Conservation (phyloP, 1,140 invertebrate species). For the Dreissena polymorpha region DNA sequence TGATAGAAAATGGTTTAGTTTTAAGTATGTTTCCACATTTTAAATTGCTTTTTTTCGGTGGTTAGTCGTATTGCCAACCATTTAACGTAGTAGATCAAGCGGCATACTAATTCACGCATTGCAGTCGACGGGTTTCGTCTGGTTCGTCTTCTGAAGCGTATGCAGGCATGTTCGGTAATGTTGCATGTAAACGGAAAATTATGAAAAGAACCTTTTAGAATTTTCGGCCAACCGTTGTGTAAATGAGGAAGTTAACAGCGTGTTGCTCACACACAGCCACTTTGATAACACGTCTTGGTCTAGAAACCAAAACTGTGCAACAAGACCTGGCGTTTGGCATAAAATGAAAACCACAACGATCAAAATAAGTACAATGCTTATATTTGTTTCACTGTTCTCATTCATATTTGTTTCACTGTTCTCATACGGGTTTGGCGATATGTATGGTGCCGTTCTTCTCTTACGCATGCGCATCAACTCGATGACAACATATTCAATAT, state of each 20-base stretch:
- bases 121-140: slow-evolving; percentile 37
- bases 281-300: slow-evolving; percentile 61
- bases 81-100: no score
- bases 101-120: background rate
- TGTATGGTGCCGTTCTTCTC: slow-evolving; percentile 56
- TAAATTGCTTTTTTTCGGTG: no score
- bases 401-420: no score
- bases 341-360: slow-evolving; percentile 76
- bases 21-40: no score
- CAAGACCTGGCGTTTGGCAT: slow-evolving; percentile 74
- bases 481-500: slow-evolving; percentile 64
- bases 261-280: slow-evolving; percentile 72
- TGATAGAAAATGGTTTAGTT: no score
- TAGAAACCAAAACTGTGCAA: slow-evolving; percentile 73
- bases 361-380: slow-evolving; percentile 72
- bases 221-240: slow-evolving; percentile 73
- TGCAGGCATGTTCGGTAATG: slow-evolving; percentile 1
- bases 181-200: slow-evolving; percentile 55
- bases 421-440: no score
- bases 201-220: slow-evolving; percentile 69
- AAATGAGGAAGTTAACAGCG: slow-evolving; percentile 76
- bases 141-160: slow-evolving; percentile 33
- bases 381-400: slow-evolving; percentile 74
- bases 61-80: no score
- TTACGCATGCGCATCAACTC: slow-evolving; percentile 75